Conservation (phyloP, 2,888 invertebrate species). For the Seira ritae region DNA sequence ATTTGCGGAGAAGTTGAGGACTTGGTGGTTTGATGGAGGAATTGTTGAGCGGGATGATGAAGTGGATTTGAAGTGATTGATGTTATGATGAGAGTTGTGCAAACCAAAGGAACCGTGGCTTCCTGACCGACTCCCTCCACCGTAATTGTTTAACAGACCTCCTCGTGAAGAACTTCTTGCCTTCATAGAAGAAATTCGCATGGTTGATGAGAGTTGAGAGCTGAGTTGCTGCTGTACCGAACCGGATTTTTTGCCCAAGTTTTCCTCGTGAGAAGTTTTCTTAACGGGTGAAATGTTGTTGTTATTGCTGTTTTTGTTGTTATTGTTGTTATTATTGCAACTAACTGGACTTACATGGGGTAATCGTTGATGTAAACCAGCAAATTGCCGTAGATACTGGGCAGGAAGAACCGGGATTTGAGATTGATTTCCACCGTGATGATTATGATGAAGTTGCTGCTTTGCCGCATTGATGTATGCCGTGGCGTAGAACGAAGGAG, state of each 20-base stretch:
- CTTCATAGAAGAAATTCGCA: neutral
- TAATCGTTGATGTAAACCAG: constrained; percentile 34
- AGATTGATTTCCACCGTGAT: constrained; percentile 20
- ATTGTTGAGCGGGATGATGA: constrained; percentile 27
- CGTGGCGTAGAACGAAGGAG: constrained; percentile 76
- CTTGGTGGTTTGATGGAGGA: constrained; percentile 14
- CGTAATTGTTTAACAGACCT: neutral
- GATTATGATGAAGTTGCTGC: constrained; percentile 17
- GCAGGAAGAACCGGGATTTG: constrained; percentile 5
- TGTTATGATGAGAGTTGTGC: constrained; percentile 30
- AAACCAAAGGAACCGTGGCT: neutral
- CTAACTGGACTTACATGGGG: constrained; percentile 28
- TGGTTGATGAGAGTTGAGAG: neutral
- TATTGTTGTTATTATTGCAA: constrained; percentile 5
- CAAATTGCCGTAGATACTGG: constrained; percentile 41
- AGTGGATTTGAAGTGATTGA: constrained; percentile 27
- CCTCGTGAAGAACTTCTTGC: neutral
- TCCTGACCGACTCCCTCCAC: neutral
- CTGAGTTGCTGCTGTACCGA: neutral
- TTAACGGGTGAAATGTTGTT: neutral
- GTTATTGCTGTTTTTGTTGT: constrained; percentile 26
- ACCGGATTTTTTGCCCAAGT: neutral
- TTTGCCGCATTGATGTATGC: constrained; percentile 74
- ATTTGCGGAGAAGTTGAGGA: neutral
- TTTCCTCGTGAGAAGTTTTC: neutral